Evolutionary conservation across 2,113 vertebrate genomes (phyloP), one percentile per base, ranked within the genome.

Genomic region (Trogon surrucura): DNA sequence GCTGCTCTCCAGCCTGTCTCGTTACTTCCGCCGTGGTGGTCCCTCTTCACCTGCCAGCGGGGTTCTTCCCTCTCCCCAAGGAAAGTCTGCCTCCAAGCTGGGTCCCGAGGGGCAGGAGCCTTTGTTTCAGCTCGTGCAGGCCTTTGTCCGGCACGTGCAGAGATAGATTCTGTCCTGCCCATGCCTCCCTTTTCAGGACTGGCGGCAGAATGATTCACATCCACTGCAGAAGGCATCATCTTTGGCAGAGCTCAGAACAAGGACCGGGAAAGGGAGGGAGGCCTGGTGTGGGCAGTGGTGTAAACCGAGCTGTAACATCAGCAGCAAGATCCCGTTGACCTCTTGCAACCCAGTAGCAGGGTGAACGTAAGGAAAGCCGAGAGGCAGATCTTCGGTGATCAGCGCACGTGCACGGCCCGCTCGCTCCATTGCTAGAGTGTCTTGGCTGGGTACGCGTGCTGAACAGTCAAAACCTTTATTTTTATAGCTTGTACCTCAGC

Each of bases 101-200:
- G 98, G 98, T 56, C 98, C 98, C 0, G 99, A 99, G 94, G 98
- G 98, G 50, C 99, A 99, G 97, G 99, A 99, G 96, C 99, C 99
- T 29, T 97, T 99, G 85, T 98, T 99, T 90, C 99, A 99, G 97
- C 98, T 99, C 1, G 99, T 99, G 30, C 99, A 99, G 97, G 99
- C 99, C 47, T 99, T 99, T 5, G 98, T 99, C 69, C 97, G 98
- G 75, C 99, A 99, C 0, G 98, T 99, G 91, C 99, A 99, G 92
- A 98, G 99, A 98, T 99, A 99, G 92, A 93, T 44, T 8, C 36
- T 20, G 7, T 47, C 66, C 95, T 32, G 56, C 61, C 70, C 22
- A 84, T 9, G 77, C 95, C 86, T 70, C 36, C 88, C 72, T 79
- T 36, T 45, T 27, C 80, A 58, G 85, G 73, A 91, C n/a, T 11